Base-by-base conservation (phyloP, 2,888 invertebrate genomes). In the Heteromurus nitidus region DNA sequence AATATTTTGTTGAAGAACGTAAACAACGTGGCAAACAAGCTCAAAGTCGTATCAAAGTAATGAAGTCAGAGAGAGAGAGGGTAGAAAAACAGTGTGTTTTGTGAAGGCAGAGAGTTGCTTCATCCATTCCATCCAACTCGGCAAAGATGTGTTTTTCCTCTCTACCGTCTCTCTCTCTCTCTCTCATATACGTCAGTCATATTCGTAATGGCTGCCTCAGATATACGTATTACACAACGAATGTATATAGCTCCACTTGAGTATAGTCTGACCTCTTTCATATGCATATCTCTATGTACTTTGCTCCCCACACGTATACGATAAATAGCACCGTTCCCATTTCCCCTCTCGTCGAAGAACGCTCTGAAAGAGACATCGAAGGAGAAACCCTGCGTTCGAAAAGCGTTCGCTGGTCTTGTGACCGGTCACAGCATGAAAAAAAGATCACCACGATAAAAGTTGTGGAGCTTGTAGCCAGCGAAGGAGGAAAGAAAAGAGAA, bases 191-290 rank as follows among this genome's bases (percentile, higher is more conserved):
- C 47, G 47, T 47, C 47, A 47, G 75, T 67, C 75, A 75, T 75
- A 58, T 55, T 44, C 65, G 64, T 65, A 36, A 50, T 75, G 30
- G 65, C 31, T 75, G 65, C 75, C 75, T 67, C 58, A 67, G 73
- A 73, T 42, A 55, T 65, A 42, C 65, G 62, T 60, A 68, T 76
- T 69, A 69, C 47, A n/a, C 76, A 68, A 53, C 67, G 42, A 16
- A 65, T 58, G 69, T 47, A 24, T 62, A 70, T 62, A 72, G 47
- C 58, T 11, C 11, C n/a, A n/a, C n/a, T n/a, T n/a, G n/a, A n/a
- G n/a, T 73, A 72, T 67, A 42, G 73, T 53, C 31, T 67, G 68
- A 73, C 73, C 80, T 73, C 72, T 47, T 79, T 67, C 58, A 62
- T 31, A 69, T 26, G 68, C 70, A 72, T 70, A 55, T 44, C 47